Evolutionary conservation across 1,140 invertebrate species (phyloP).

Genomic region (Wiebesia pumilae): DNA sequence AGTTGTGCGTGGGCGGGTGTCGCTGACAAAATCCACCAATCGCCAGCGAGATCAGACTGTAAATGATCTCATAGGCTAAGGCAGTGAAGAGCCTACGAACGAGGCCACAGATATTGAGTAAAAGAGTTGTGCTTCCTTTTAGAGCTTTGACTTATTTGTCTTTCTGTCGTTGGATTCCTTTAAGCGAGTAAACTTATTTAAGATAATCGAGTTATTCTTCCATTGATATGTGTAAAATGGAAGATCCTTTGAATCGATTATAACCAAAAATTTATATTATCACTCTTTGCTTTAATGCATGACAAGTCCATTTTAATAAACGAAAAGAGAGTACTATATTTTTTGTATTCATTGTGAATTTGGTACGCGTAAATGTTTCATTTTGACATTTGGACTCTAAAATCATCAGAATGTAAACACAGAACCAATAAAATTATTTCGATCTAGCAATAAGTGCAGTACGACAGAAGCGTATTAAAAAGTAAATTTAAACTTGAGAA

Average conservation of each 20-base stretch:
- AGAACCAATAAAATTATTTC: no score
- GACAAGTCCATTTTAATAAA: background rate
- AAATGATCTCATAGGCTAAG: conserved; percentile 73
- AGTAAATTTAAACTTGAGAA: no score
- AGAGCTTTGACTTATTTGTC: background rate
- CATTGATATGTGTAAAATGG: background rate
- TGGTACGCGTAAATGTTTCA: no score
- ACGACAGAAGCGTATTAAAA: no score
- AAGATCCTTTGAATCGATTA: background rate
- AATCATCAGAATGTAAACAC: no score
- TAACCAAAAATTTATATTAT: background rate
- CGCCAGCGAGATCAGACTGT: conserved; percentile 58
- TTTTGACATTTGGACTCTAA: no score
- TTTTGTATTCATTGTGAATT: no score
- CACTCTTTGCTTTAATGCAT: no score
- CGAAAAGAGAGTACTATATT: no score
- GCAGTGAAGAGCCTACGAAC: conserved; percentile 51
- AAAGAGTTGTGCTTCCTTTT: background rate
- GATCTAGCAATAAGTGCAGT: no score
- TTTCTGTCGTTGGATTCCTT: background rate
- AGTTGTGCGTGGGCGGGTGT: conserved; percentile 70
- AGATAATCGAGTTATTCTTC: background rate
- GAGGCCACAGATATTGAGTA: background rate
- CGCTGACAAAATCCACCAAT: conserved; percentile 73
- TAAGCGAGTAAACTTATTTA: background rate